Percentiles rank a stretch among this genome's conserved stretches.
phyloP scores from a whole-genome alignment of 1,140 invertebrate genomes.

The Halyomorpha halys region DNA sequence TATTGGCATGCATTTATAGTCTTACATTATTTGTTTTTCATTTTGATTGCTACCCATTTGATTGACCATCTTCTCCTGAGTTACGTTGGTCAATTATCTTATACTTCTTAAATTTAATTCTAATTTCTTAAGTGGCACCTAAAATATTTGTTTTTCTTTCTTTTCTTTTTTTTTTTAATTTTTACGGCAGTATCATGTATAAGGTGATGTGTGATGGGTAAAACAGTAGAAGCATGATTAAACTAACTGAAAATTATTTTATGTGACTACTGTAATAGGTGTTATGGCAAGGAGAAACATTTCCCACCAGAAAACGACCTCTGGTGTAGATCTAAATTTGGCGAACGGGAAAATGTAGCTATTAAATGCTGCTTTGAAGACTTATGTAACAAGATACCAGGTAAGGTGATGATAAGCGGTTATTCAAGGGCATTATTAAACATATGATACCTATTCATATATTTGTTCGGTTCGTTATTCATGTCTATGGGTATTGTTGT shows the following conservation, averaged over 20 bases:
- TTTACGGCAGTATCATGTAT: not conserved
- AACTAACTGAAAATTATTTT: not conserved
- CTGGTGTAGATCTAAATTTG: not conserved
- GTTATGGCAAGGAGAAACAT: conserved; percentile 51
- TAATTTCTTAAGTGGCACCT: no score
- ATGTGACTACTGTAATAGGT: conserved; percentile 39
- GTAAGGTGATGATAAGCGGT: conserved; percentile 15
- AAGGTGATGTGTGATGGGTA: not conserved
- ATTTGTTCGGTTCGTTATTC: no score
- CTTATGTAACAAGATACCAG: conserved; percentile 43
- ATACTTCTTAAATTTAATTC: no score
- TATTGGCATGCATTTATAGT: no score
- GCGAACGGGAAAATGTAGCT: conserved; percentile 39
- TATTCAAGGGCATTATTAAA: not conserved
- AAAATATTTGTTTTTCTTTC: no score
- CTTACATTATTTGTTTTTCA: no score
- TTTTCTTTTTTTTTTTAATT: not conserved
- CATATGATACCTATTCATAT: no score
- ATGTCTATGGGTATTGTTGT: no score
- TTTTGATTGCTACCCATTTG: no score
- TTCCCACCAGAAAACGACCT: conserved; percentile 59
- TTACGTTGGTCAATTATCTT: no score
- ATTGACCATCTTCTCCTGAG: no score
- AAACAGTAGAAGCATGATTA: conserved; percentile 1
- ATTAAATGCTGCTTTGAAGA: conserved; percentile 55